Conservation (phyloP, 2,113 vertebrate species). For the Cyprinodon brontotheroides region DNA sequence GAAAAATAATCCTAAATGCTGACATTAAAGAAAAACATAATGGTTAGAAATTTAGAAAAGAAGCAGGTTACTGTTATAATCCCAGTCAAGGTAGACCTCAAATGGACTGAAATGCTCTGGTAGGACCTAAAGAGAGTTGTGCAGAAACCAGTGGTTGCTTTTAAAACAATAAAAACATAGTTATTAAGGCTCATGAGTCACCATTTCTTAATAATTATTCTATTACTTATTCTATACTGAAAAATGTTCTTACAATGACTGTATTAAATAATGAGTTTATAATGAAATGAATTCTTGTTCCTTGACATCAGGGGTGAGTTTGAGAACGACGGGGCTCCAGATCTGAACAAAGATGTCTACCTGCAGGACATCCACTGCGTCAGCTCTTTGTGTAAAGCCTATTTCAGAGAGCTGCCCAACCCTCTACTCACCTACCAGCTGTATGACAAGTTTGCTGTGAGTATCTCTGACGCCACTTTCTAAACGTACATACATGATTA, state of each 20-base stretch:
- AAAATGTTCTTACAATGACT: background rate
- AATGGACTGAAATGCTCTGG: no score
- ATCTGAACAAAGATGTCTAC: constrained; percentile 86
- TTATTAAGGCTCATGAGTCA: no score
- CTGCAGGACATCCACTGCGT: constrained; percentile 96
- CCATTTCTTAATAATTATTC: no score
- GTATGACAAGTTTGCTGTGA: constrained; percentile 94
- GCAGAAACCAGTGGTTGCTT: no score
- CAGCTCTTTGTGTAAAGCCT: constrained; percentile 93
- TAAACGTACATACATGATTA: background rate
- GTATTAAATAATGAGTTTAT: background rate
- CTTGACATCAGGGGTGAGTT: constrained; percentile 84
- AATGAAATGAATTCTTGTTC: constrained; percentile 1
- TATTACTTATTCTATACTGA: background rate
- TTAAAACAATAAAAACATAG: no score
- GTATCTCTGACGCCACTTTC: constrained; percentile 40
- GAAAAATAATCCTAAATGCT: no score
- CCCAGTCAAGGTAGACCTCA: no score
- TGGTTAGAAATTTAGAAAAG: no score
- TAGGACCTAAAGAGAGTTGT: no score
- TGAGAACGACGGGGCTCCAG: constrained; percentile 82
- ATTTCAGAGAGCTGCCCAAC: constrained; percentile 94
- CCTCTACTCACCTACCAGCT: constrained; percentile 95
- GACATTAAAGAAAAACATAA: no score
- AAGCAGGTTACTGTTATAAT: no score